These are phyloP conservation scores for Agrotis clavis DNA, from an alignment of 2,888 invertebrate genomes.

Conservation along the genomic window DNA sequence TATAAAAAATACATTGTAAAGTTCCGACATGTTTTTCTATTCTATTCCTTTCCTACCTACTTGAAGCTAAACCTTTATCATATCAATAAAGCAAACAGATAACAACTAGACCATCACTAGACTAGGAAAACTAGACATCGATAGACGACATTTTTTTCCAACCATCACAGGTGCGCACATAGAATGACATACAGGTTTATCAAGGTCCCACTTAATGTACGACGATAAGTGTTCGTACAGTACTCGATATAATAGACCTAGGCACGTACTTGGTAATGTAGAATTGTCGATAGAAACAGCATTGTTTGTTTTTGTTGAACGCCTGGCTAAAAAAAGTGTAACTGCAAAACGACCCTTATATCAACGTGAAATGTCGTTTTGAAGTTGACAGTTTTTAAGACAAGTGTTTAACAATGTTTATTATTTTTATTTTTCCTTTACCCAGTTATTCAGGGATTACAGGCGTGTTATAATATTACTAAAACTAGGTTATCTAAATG, in stretches of 20 bases:
- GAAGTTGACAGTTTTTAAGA: too few relatives aligned
- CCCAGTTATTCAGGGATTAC: too few relatives aligned
- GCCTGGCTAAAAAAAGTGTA: too few relatives aligned
- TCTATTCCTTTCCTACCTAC: too few relatives aligned
- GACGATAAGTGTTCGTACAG: conserved; percentile 35
- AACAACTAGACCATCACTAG: background rate
- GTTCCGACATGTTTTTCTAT: too few relatives aligned
- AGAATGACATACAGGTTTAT: conserved; percentile 44
- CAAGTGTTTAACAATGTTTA: too few relatives aligned
- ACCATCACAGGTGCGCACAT: conserved; percentile 14
- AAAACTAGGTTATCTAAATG: background rate
- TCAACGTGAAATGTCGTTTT: too few relatives aligned
- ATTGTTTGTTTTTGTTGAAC: too few relatives aligned
- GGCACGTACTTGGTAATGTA: background rate
- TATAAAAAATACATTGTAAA: too few relatives aligned
- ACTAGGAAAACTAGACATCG: conserved; percentile 8
- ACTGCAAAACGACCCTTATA: too few relatives aligned
- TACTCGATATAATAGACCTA: conserved; percentile 10
- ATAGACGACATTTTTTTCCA: conserved; percentile 23
- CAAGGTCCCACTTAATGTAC: conserved; percentile 46
- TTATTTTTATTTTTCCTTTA: too few relatives aligned
- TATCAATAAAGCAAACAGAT: background rate
- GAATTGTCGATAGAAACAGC: background rate
- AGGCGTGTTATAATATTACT: background rate
- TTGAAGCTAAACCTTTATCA: background rate